Conservation (phyloP, 2,797 vertebrate genomes). For the Thunnus albacares region DNA sequence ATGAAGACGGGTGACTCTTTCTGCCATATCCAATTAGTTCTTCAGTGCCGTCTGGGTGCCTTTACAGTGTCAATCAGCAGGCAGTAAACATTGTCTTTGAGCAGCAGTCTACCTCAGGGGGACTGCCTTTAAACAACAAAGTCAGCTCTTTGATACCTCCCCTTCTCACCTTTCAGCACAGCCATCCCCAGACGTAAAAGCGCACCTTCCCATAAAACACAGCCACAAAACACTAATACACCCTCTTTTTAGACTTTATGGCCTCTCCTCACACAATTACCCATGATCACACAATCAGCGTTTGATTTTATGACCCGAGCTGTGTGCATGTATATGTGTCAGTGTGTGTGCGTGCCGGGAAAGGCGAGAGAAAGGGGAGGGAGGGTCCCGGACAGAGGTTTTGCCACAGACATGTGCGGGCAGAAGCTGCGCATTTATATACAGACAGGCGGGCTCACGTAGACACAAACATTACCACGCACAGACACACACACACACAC, state of each 20-base stretch:
- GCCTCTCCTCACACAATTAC: slow-evolving; percentile 81
- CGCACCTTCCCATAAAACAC: slow-evolving; percentile 81
- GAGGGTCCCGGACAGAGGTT: slow-evolving; percentile 41
- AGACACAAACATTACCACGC: not conserved
- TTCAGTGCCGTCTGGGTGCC: slow-evolving; percentile 70
- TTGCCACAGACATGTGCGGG: slow-evolving; percentile 37
- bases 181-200: slow-evolving; percentile 75
- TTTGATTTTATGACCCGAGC: slow-evolving; percentile 80
- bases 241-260: slow-evolving; percentile 79
- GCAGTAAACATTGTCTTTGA: slow-evolving; percentile 82
- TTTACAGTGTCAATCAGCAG: slow-evolving; percentile 81
- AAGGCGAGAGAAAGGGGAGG: not conserved
- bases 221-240: slow-evolving; percentile 80
- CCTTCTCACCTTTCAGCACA: slow-evolving; percentile 81
- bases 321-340: slow-evolving; percentile 46
- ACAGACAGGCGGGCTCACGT: slow-evolving; percentile 26
- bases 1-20: slow-evolving; percentile 72
- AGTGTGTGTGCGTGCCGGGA: slow-evolving; percentile 20
- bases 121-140: slow-evolving; percentile 81
- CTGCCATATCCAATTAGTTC: slow-evolving; percentile 76
- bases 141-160: slow-evolving; percentile 82
- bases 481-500: slow-evolving; percentile 43
- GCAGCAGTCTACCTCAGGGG: slow-evolving; percentile 75
- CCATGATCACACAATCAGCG: slow-evolving; percentile 84
- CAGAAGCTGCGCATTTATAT: slow-evolving; percentile 42